Evolutionary conservation across 2,113 vertebrate species (phyloP).

Genomic region (Anser brachyrhynchus): DNA sequence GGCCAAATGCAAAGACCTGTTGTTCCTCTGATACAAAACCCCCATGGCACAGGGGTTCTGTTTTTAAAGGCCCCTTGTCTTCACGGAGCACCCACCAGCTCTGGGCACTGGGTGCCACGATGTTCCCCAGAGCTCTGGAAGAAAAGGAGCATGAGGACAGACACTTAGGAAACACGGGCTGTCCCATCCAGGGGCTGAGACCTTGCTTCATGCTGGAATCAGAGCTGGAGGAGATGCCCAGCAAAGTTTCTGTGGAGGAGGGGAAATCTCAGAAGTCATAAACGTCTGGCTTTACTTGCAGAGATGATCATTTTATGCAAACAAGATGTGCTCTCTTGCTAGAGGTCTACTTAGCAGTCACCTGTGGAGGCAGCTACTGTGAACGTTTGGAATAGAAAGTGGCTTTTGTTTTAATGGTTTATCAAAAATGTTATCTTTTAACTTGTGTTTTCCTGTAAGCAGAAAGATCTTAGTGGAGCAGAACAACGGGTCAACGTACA

Average conservation of each 20-base stretch:
- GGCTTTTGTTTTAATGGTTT: conserved; percentile 54
- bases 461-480: background rate
- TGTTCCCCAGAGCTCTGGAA: background rate
- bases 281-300: background rate
- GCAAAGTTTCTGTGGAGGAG: background rate
- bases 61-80: background rate
- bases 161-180: background rate
- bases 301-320: background rate
- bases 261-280: background rate
- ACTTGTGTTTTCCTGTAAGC: conserved; percentile 1
- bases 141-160: background rate
- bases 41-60: fast-evolving
- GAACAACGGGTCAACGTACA: conserved; percentile 10
- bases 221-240: background rate
- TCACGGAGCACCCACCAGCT: fast-evolving
- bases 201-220: background rate
- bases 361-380: conserved; percentile 42
- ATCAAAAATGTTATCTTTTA: background rate
- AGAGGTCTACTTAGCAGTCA: conserved; percentile 50
- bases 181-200: background rate
- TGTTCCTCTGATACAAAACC: background rate
- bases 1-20: background rate
- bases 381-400: conserved; percentile 7
- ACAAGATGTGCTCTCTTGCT: conserved; percentile 2
- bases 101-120: background rate